Percentiles rank a stretch among this genome's conserved stretches.
phyloP scores from a whole-genome alignment of 1,140 invertebrate species.

The Nebria ingens region DNA sequence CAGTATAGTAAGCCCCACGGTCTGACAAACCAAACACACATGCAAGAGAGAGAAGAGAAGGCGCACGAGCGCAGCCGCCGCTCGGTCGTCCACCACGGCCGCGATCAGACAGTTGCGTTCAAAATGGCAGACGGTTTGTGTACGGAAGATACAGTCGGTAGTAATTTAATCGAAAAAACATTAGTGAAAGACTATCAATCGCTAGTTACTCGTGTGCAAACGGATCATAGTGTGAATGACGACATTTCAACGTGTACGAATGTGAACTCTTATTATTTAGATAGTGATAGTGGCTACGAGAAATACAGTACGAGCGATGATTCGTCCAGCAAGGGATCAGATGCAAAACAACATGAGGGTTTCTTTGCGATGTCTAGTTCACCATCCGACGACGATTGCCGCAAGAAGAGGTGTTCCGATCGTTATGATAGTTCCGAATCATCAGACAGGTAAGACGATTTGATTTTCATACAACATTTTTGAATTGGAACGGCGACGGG shows the following conservation, averaged over 20 bases:
- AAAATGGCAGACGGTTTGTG: conserved; percentile 39
- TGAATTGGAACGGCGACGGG: too few species aligned
- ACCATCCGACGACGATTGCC: conserved; percentile 41
- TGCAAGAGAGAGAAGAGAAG: conserved; percentile 6
- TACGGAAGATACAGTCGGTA: conserved; percentile 26
- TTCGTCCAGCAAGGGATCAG: conserved; percentile 17
- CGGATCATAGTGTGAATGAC: conserved; percentile 19
- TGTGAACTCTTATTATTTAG: conserved; percentile 26
- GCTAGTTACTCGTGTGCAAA: conserved; percentile 18
- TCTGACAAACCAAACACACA: background rate
- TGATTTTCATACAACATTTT: background rate
- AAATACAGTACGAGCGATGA: conserved; percentile 27
- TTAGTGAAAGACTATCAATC: conserved; percentile 22
- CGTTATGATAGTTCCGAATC: conserved; percentile 82
- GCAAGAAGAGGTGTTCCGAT: conserved; percentile 75
- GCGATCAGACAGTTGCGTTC: conserved; percentile 24
- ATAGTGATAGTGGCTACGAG: conserved; percentile 27
- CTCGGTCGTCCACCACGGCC: conserved; percentile 21
- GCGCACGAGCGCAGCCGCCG: conserved; percentile 16
- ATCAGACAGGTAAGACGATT: conserved; percentile 69
- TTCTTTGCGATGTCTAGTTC: conserved; percentile 23
- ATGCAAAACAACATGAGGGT: conserved; percentile 23
- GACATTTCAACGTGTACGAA: conserved; percentile 16
- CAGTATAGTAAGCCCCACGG: conserved; percentile 3
- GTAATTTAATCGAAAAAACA: conserved; percentile 25